Evolutionary conservation across 37 sponge, comb jelly and placozoan species (phyloP).

Genomic region (Chondrilla cf. caribensis): DNA sequence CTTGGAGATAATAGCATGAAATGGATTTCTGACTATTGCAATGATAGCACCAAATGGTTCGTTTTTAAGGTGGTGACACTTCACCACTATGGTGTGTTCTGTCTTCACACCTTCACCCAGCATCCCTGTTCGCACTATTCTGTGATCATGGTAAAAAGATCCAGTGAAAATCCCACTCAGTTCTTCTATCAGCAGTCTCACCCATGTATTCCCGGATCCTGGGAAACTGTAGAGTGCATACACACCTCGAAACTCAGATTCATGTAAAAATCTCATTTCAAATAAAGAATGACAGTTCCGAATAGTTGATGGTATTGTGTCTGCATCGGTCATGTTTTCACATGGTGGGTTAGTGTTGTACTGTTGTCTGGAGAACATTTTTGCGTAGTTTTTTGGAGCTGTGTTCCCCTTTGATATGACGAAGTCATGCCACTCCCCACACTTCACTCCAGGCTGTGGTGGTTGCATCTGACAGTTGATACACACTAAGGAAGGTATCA

Average conservation of each 20-base stretch:
- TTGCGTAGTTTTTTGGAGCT: too few relatives aligned
- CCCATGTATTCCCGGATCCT: slow-evolving; percentile 10
- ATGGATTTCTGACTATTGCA: slow-evolving; percentile 8
- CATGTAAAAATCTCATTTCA: too few relatives aligned
- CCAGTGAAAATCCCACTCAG: slow-evolving; percentile 6
- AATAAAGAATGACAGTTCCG: too few relatives aligned
- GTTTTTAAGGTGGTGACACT: not conserved
- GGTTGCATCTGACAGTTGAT: too few relatives aligned
- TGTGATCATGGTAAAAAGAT: not conserved
- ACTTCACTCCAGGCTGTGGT: too few relatives aligned
- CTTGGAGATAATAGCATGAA: not conserved
- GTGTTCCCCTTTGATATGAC: too few relatives aligned
- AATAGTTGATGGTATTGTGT: too few relatives aligned
- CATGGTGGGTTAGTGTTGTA: too few relatives aligned
- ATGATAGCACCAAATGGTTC: not conserved
- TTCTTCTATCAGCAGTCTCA: not conserved
- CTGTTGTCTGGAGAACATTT: too few relatives aligned
- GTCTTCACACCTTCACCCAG: slow-evolving; percentile 2
- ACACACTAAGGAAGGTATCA: too few relatives aligned
- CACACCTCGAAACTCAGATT: not conserved
- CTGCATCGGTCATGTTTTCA: too few relatives aligned
- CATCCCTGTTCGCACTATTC: not conserved
- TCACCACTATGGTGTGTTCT: not conserved
- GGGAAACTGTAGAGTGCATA: not conserved
- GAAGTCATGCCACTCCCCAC: too few relatives aligned